phyloP scores from a whole-genome alignment of 2,888 invertebrate species.

The Lithophane ornitopus region DNA sequence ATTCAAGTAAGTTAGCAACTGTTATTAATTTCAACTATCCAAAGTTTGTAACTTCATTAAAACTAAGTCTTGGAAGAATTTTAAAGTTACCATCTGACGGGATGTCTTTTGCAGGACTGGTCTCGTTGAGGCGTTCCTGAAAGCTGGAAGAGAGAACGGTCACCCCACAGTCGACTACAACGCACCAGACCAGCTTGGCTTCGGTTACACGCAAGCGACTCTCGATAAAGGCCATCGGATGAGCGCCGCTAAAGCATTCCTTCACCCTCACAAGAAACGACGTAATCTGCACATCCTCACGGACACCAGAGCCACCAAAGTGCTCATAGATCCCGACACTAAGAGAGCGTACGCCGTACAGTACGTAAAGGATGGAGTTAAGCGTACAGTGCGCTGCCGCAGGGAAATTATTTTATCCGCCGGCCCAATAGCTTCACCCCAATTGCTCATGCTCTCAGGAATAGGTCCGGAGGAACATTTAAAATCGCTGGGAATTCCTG shows the following conservation, averaged over 20 bases:
- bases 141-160: constrained; percentile 90
- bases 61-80: constrained; percentile 40
- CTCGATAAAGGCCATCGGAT: constrained; percentile 92
- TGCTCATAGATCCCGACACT: constrained; percentile 87
- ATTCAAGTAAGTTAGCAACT: constrained; percentile 83
- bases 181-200: constrained; percentile 91
- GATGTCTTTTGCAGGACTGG: constrained; percentile 82
- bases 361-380: constrained; percentile 90
- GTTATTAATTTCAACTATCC: constrained; percentile 64
- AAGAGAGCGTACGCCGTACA: constrained; percentile 93
- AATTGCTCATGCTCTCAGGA: constrained; percentile 97
- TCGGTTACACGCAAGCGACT: constrained; percentile 88
- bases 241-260: constrained; percentile 92
- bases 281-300: constrained; percentile 91
- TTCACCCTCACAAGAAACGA: constrained; percentile 91
- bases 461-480: constrained; percentile 91
- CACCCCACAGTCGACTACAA: constrained; percentile 91
- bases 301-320: constrained; percentile 83
- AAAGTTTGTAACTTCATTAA: constrained; percentile 65
- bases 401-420: constrained; percentile 96
- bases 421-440: constrained; percentile 97
- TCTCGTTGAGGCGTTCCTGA: constrained; percentile 90
- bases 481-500: constrained; percentile 90
- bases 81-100: constrained; percentile 20
- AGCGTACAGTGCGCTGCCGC: constrained; percentile 90